Evolutionary conservation across 2,797 vertebrate genomes (phyloP).

Genomic region (Discoglossus pictus): DNA sequence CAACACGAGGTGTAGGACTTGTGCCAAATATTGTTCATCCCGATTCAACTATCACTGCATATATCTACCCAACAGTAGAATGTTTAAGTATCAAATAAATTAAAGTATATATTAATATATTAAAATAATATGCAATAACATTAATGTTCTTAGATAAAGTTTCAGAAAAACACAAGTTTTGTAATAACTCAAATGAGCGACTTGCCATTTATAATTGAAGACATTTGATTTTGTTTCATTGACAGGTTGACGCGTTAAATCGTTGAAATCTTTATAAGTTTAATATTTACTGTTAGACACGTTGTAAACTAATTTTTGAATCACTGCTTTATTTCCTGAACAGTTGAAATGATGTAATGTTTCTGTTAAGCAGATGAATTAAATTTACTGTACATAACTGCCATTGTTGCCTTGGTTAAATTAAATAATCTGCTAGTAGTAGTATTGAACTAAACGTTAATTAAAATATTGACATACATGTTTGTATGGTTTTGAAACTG

Average conservation of each 20-base stretch:
- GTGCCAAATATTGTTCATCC: slow-evolving; percentile 57
- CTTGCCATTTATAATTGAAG: slow-evolving; percentile 32
- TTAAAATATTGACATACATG: slow-evolving; percentile 21
- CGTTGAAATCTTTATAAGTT: slow-evolving; percentile 7
- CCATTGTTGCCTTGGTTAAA: slow-evolving; percentile 67
- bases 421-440: slow-evolving; percentile 60
- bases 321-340: slow-evolving; percentile 21
- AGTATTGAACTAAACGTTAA: slow-evolving; percentile 28
- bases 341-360: slow-evolving; percentile 26
- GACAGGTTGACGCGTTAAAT: slow-evolving; percentile 2
- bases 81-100: slow-evolving; percentile 63
- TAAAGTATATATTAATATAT: slow-evolving; percentile 72
- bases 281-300: slow-evolving; percentile 15
- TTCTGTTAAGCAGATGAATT: slow-evolving; percentile 16
- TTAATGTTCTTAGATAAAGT: slow-evolving; percentile 19
- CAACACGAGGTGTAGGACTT: slow-evolving; percentile 59
- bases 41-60: slow-evolving; percentile 51
- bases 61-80: slow-evolving; percentile 52
- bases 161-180: slow-evolving; percentile 14
- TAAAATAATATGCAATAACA: slow-evolving; percentile 31
- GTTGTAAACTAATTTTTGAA: slow-evolving; percentile 23
- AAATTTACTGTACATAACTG: slow-evolving; percentile 53
- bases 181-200: slow-evolving; percentile 25
- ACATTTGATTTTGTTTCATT: slow-evolving; percentile 10
- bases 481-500: neutral